A percentile compares a stretch with the other conserved stretches of the same genome.
phyloP scores from a whole-genome alignment of 2,888 invertebrate genomes.

The Athrips mouffetella region DNA sequence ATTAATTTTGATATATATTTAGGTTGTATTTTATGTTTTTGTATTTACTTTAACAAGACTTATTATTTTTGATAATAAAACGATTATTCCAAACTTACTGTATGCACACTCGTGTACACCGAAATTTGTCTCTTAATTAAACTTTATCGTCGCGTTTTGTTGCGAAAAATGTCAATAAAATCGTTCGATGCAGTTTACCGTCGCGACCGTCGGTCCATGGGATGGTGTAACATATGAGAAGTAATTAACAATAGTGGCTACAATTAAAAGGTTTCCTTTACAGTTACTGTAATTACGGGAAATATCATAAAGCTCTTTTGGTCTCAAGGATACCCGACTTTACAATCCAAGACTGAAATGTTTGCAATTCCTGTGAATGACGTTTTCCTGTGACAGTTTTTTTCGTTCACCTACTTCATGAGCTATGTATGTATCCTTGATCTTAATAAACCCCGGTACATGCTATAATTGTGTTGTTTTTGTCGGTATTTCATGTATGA shows the following conservation, averaged over 20 bases:
- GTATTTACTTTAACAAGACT: constrained; percentile 1
- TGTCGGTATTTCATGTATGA: constrained; percentile 25
- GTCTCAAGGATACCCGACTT: constrained; percentile 49
- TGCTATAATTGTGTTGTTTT: constrained; percentile 25
- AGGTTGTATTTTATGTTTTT: background rate
- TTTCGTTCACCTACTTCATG: constrained; percentile 31
- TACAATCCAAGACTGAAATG: constrained; percentile 36
- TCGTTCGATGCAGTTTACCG: background rate
- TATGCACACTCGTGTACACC: background rate
- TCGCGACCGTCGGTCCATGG: background rate
- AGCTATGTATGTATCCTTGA: constrained; percentile 22
- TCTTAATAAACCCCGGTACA: constrained; percentile 15
- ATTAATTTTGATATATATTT: constrained; percentile 10
- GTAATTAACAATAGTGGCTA: constrained; percentile 44
- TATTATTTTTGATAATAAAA: background rate
- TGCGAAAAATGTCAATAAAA: background rate
- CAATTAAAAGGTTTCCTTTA: constrained; percentile 50
- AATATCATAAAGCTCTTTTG: constrained; percentile 61
- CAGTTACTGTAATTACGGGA: constrained; percentile 68
- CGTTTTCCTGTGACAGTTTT: constrained; percentile 57
- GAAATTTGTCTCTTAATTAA: constrained; percentile 6
- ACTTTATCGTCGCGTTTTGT: background rate
- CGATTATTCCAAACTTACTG: background rate
- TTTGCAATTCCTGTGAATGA: constrained; percentile 43
- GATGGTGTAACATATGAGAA: constrained; percentile 27